A percentile compares a stretch with the other conserved stretches of the same genome.
Evolutionary conservation across 2,888 invertebrate species (phyloP).

Genomic region (Eilema caniola): DNA sequence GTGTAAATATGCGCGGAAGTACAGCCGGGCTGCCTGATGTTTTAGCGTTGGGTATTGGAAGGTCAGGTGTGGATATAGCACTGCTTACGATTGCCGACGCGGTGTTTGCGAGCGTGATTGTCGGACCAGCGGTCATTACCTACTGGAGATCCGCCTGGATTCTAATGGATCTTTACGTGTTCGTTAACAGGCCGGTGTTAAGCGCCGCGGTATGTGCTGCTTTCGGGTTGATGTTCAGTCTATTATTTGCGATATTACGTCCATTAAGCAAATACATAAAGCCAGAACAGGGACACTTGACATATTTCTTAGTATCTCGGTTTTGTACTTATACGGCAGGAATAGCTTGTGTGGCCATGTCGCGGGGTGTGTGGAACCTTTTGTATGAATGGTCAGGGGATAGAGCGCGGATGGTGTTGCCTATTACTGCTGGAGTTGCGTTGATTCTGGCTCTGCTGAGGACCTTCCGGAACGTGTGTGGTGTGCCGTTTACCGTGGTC

Average conservation of each 20-base stretch:
- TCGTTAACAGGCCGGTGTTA: constrained; percentile 86
- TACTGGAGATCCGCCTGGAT: constrained; percentile 96
- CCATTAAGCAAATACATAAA: constrained; percentile 84
- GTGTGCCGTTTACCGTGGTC: constrained; percentile 93
- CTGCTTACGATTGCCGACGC: constrained; percentile 90
- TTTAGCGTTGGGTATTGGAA: constrained; percentile 79
- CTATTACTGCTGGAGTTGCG: constrained; percentile 89
- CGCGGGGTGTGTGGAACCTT: constrained; percentile 94
- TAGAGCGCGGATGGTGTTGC: constrained; percentile 86
- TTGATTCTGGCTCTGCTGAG: constrained; percentile 90
- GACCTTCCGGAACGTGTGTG: constrained; percentile 92
- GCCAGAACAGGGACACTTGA: constrained; percentile 90
- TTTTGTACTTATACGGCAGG: constrained; percentile 92
- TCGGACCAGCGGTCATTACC: constrained; percentile 93
- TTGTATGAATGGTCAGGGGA: constrained; percentile 91
- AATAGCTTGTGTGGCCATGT: constrained; percentile 94
- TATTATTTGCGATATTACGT: constrained; percentile 89
- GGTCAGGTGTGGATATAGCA: constrained; percentile 75
- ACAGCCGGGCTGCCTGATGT: constrained; percentile 89
- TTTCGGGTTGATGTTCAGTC: constrained; percentile 90
- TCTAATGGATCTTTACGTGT: constrained; percentile 91
- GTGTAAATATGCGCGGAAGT: constrained; percentile 88
- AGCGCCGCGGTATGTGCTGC: constrained; percentile 90
- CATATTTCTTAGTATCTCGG: constrained; percentile 90
- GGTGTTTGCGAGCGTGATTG: constrained; percentile 90